These are phyloP conservation scores for Acanthopleura granulata DNA, from an alignment of 2,888 invertebrate genomes.

Conservation along the genomic window DNA sequence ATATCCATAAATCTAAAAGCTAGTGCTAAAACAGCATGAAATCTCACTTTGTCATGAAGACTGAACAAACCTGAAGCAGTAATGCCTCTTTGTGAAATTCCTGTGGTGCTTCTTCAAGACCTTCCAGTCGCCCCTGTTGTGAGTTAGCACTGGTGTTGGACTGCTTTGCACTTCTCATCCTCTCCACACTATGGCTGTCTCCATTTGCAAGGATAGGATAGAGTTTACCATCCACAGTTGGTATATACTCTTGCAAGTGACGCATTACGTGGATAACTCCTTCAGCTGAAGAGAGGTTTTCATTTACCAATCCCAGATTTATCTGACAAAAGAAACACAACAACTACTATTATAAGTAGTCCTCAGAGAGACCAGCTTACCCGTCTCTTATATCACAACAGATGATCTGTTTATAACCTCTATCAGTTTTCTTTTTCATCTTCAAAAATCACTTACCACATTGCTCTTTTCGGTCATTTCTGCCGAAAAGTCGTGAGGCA, in stretches of 20 bases:
- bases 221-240: not conserved
- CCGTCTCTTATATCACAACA: too few relatives aligned
- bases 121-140: not conserved
- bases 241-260: not conserved
- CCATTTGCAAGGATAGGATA: not conserved
- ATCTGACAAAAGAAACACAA: not conserved
- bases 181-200: not conserved
- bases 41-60: too few relatives aligned
- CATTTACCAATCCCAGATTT: not conserved
- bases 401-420: too few relatives aligned
- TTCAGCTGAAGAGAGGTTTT: not conserved
- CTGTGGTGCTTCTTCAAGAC: not conserved
- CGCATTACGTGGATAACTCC: not conserved
- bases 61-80: not conserved
- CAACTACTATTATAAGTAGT: too few relatives aligned
- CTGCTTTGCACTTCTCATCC: not conserved
- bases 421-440: too few relatives aligned
- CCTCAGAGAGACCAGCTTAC: too few relatives aligned
- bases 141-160: not conserved
- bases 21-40: too few relatives aligned
- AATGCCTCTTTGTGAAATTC: constrained; percentile 15
- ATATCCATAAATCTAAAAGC: not conserved
- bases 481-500: not conserved
- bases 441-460: not conserved
- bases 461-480: not conserved